phyloP scores from a whole-genome alignment of 2,113 vertebrate species.

The Suricata suricatta region DNA sequence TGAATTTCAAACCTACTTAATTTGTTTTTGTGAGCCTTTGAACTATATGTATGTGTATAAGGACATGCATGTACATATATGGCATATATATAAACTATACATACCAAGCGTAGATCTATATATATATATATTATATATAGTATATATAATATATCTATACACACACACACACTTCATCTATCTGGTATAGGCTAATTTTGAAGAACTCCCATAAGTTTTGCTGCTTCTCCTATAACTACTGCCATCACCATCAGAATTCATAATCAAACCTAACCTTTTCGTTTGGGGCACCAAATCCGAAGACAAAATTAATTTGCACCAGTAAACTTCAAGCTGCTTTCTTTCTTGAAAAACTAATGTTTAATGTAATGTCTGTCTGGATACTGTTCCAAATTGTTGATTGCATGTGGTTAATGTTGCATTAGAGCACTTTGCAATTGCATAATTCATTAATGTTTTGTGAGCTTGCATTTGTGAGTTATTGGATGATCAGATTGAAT shows the following conservation, averaged over 20 bases:
- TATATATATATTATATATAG: background rate
- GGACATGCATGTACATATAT: background rate
- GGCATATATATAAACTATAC: constrained; percentile 42
- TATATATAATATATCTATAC: background rate
- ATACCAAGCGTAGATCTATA: background rate
- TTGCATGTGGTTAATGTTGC: constrained; percentile 94
- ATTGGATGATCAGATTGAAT: constrained; percentile 84
- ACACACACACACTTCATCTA: constrained; percentile 58
- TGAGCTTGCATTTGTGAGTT: constrained; percentile 93
- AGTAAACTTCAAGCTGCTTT: constrained; percentile 88
- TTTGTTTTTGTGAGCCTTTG: constrained; percentile 64
- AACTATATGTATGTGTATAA: constrained; percentile 46
- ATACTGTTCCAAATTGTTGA: constrained; percentile 90
- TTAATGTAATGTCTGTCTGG: constrained; percentile 88
- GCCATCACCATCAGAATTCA: constrained; percentile 81
- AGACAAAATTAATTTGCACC: constrained; percentile 89
- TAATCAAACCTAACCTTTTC: constrained; percentile 83
- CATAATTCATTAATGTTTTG: constrained; percentile 92
- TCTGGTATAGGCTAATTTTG: constrained; percentile 76
- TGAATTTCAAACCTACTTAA: constrained; percentile 72
- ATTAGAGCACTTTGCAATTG: constrained; percentile 94
- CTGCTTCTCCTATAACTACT: constrained; percentile 80
- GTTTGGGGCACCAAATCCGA: constrained; percentile 85
- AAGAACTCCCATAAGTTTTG: constrained; percentile 77
- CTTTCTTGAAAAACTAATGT: constrained; percentile 86